phyloP scores from a whole-genome alignment of 2,797 vertebrate genomes.

The Hirundo rustica region DNA sequence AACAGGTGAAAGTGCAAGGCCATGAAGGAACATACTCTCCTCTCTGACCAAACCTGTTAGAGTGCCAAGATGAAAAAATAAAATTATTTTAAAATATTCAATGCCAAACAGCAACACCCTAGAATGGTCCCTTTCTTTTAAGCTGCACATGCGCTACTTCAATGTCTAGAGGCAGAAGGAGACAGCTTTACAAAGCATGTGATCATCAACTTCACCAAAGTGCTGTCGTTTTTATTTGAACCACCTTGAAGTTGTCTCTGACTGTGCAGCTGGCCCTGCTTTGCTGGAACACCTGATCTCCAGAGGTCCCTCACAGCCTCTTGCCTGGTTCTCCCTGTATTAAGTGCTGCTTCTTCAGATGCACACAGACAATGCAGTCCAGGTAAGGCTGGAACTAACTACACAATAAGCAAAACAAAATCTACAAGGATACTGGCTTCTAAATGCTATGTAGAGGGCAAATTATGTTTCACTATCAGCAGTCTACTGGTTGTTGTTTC shows the following conservation, averaged over 20 bases:
- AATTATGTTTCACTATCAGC: neutral
- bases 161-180: neutral
- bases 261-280: neutral
- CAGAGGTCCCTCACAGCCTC: neutral
- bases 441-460: neutral
- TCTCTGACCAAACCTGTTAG: neutral
- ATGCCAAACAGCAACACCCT: neutral
- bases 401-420: neutral
- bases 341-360: neutral
- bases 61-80: neutral
- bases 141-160: neutral
- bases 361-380: accelerated
- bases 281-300: neutral
- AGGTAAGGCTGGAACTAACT: neutral
- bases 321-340: no score
- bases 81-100: neutral
- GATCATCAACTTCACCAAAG: neutral
- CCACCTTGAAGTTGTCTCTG: neutral
- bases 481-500: neutral
- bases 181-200: neutral
- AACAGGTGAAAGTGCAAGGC: neutral
- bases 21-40: accelerated
- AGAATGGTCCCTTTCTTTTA: neutral
- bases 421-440: neutral
- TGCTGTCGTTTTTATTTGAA: neutral